These are phyloP conservation scores for Pollenia labialis DNA, from an alignment of 2,888 invertebrate species.

Conservation along the genomic window DNA sequence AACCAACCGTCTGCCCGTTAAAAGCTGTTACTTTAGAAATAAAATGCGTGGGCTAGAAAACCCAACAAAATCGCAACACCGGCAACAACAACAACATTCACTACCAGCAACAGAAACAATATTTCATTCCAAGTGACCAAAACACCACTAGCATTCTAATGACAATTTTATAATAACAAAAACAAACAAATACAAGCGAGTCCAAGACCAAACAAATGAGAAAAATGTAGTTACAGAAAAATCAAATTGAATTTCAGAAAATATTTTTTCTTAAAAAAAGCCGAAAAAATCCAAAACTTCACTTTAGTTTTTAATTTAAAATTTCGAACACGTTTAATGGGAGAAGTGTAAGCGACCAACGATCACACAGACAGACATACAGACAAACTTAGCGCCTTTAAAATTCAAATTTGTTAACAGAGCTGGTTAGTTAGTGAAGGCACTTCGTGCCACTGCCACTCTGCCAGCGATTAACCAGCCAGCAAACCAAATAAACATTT, in stretches of 20 bases:
- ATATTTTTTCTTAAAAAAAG: constrained; percentile 39
- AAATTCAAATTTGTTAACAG: constrained; percentile 52
- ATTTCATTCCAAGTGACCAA: constrained; percentile 43
- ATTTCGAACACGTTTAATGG: constrained; percentile 57
- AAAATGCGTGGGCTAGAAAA: constrained; percentile 70
- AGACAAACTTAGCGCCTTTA: constrained; percentile 39
- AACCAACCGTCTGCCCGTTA: not conserved
- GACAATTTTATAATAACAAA: constrained; percentile 29
- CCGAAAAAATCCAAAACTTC: constrained; percentile 10
- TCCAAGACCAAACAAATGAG: not conserved
- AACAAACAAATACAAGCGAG: constrained; percentile 18
- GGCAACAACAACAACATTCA: not conserved
- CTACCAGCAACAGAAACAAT: not conserved
- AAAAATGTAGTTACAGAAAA: constrained; percentile 33
- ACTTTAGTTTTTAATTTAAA: constrained; percentile 25
- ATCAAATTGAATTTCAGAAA: constrained; percentile 57
- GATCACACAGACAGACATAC: constrained; percentile 18
- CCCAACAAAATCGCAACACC: constrained; percentile 12
- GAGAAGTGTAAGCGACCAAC: constrained; percentile 56
- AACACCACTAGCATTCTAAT: constrained; percentile 70
- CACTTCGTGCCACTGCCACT: constrained; percentile 45
- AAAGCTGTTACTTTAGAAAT: constrained; percentile 1
- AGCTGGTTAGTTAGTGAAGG: not conserved
- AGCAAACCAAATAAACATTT: constrained; percentile 52
- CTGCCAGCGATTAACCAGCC: constrained; percentile 18